Evolutionary conservation across 2,888 invertebrate species (phyloP).

Genomic region (Acrobasis repandana): DNA sequence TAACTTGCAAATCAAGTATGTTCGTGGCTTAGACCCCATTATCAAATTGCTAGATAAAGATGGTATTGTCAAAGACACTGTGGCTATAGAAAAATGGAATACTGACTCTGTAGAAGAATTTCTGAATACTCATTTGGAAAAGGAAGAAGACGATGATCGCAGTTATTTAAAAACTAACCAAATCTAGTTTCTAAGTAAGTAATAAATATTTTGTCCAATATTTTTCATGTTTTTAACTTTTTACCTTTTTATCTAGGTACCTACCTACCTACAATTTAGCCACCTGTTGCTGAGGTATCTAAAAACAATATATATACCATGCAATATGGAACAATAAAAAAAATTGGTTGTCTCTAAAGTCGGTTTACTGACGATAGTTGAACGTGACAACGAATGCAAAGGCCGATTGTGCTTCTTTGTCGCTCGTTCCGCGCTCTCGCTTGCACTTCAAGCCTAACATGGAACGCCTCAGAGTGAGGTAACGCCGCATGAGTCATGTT

Average conservation of each 20-base stretch:
- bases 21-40: slow-evolving; percentile 96
- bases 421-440: too few relatives aligned
- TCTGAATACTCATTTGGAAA: slow-evolving; percentile 92
- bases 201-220: slow-evolving; percentile 16
- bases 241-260: slow-evolving; percentile 10
- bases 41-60: slow-evolving; percentile 94
- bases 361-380: too few relatives aligned
- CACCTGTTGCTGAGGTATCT: too few relatives aligned
- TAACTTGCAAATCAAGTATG: slow-evolving; percentile 95
- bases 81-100: slow-evolving; percentile 99
- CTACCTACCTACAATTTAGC: too few relatives aligned
- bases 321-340: too few relatives aligned
- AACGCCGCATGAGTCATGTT: too few relatives aligned
- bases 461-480: too few relatives aligned
- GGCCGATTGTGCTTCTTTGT: too few relatives aligned
- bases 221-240: slow-evolving; percentile 18
- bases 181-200: slow-evolving; percentile 55
- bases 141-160: slow-evolving; percentile 79
- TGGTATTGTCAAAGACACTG: slow-evolving; percentile 91
- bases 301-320: too few relatives aligned
- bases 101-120: slow-evolving; percentile 99
- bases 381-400: too few relatives aligned
- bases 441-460: too few relatives aligned
- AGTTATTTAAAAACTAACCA: slow-evolving; percentile 85
- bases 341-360: too few relatives aligned